Evolutionary conservation across 1,140 invertebrate genomes (phyloP), one percentile per base, ranked within the genome.

Genomic region (Hydropsyche tenuis): DNA sequence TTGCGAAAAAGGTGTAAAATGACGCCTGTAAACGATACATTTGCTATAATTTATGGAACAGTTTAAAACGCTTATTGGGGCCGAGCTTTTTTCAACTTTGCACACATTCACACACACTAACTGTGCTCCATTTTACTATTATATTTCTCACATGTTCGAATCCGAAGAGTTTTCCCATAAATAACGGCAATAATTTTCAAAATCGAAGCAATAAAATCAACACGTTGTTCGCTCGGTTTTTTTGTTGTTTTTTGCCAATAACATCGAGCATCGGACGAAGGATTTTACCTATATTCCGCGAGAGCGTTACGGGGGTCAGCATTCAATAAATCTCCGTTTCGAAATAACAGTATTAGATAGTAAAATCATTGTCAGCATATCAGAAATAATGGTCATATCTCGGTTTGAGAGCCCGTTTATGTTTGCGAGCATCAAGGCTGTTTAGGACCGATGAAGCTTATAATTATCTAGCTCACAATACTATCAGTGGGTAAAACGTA

Each of bases 401-500:
- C 18, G 30, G 27, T 1, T 46, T 2, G 64, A 18, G 37, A 16
- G n/a, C 18, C 43, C 23, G 14, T 68, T 25, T 16, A n/a, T 22
- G n/a, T 16, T 66, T 11, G 14, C n/a, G 4, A 9, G 43, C 65
- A 68, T 70, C 68, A 70, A 70, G 68, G 68, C 43, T 46, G 68
- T 70, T 48, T 70, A 70, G 51, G 43, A 46, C 42, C 25, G 14
- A 56, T 56, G 48, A 70, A 70, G 45, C 68, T 53, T 45, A 45
- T 56, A 70, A 70, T 70, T 70, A 70, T 43, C 56, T 22, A 11
- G 23, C 48, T 48, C 42, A 70, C 68, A 70, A 70, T 70, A 42
- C 68, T 70, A 70, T 70, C 68, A 70, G 68, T 70, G 68, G 68
- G 68, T 70, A 70, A 70, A 70, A 56, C 68, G 68, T 70, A 70